Evolutionary conservation across 2,797 vertebrate species (phyloP).

Genomic region (Sebastes jordani): DNA sequence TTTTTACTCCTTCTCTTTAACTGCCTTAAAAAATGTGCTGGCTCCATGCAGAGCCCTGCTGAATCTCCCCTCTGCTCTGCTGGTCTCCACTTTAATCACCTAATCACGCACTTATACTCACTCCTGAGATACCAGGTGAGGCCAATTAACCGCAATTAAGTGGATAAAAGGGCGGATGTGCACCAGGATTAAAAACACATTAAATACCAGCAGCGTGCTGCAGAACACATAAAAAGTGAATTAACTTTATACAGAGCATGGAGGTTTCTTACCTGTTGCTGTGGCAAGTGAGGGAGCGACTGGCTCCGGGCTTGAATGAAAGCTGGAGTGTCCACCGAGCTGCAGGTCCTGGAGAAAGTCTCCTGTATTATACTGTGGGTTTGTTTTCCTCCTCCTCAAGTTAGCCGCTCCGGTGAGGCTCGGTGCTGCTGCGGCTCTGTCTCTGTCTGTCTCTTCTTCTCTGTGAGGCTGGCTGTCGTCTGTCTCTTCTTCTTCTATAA

Average conservation of each 20-base stretch:
- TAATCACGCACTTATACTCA: constrained; percentile 39
- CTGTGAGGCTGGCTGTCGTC: constrained; percentile 12
- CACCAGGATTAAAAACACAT: background rate
- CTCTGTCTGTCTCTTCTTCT: background rate
- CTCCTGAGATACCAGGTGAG: constrained; percentile 33
- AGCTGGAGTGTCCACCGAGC: constrained; percentile 34
- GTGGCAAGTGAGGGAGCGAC: constrained; percentile 47
- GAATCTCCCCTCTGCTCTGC: constrained; percentile 6
- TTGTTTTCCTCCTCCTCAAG: background rate
- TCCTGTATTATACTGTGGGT: background rate
- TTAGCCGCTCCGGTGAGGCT: constrained; percentile 29
- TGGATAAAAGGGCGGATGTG: background rate
- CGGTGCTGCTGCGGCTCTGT: constrained; percentile 51
- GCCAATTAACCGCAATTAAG: constrained; percentile 48
- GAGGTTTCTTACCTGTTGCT: constrained; percentile 75
- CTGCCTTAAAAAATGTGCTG: background rate
- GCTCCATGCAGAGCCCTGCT: background rate
- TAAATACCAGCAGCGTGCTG: background rate
- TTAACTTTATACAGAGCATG: constrained; percentile 21
- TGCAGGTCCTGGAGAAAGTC: constrained; percentile 5
- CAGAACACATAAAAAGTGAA: background rate
- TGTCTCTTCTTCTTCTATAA: background rate
- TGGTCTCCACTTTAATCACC: constrained; percentile 31
- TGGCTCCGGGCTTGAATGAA: constrained; percentile 37
- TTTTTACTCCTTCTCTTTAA: background rate